Base-by-base conservation (phyloP, 2,888 invertebrate genomes). In the Dysmachus trigonus region DNA sequence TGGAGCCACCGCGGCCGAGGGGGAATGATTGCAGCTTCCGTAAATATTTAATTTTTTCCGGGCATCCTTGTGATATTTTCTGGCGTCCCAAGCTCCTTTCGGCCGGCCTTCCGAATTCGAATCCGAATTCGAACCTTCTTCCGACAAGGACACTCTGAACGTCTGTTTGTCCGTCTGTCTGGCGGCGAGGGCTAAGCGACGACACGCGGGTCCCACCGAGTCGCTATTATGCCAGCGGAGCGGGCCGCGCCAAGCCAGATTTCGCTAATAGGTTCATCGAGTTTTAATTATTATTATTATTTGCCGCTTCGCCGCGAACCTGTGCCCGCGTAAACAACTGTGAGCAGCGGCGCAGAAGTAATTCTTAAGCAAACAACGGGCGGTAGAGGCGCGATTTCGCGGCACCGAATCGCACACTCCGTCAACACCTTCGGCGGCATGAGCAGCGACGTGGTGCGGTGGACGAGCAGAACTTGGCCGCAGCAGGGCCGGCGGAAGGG, bases 391-490 rank as follows among this genome's bases (percentile, higher is more conserved):
- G 62, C 62, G 13, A 62, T 62, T 2, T 62, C 27, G 27, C 62
- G 22, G 27, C 27, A 22, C 22, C 27, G 6, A 62, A 0, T 62
- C 27, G 22, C 27, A 27, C 22, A 13, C 18, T 62, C 13, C 22
- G 62, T 27, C 62, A 62, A 62, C 62, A 27, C 27, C 27, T 7
- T 22, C 18, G 18, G 18, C n/a, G 91, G 89, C 90, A 92, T 92
- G 92, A 91, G 90, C 90, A 91, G 91, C 91, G 91, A 91, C 90
- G 92, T 91, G 87, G 91, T 91, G 88, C 91, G 91, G 90, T 92
- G 92, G 92, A 90, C 88, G 38, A 33, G 31, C 3, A 74, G 22
- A 15, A 22, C 27, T 41, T 41, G 13, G 51, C 27, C n/a, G 18
- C 62, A 41, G 10, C 41, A 8, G 6, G 41, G 15, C 15, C 15